Conservation (phyloP, 1,140 invertebrate genomes). For the Drosophila nigromelanica region DNA sequence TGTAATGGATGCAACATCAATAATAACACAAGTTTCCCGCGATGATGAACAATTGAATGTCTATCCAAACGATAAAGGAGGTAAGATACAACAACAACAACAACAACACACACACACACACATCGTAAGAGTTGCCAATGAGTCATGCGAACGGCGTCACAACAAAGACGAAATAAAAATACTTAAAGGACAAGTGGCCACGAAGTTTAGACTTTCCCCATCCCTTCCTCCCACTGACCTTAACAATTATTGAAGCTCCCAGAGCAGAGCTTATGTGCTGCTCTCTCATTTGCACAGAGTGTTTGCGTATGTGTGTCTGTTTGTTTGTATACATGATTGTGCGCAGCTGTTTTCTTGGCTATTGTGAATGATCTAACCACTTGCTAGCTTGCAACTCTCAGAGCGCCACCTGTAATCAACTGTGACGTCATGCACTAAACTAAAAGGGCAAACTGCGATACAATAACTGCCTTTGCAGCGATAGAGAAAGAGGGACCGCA, state of each 20-base stretch:
- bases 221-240: constrained; percentile 22
- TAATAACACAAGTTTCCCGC: constrained; percentile 98
- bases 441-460: constrained; percentile 29
- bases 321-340: constrained; percentile 8
- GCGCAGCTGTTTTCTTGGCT: constrained; percentile 48
- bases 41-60: constrained; percentile 97
- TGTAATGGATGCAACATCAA: constrained; percentile 99
- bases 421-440: constrained; percentile 61
- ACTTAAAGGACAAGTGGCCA: constrained; percentile 53
- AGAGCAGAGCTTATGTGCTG: constrained; percentile 6
- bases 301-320: constrained; percentile 1
- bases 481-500: constrained; percentile 43
- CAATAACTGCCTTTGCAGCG: constrained; percentile 52
- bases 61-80: constrained; percentile 96
- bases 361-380: constrained; percentile 74
- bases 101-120: background rate
- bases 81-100: constrained; percentile 57
- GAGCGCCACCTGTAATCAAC: constrained; percentile 71
- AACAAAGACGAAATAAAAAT: constrained; percentile 75
- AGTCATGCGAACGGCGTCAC: constrained; percentile 71
- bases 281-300: constrained; percentile 6
- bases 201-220: constrained; percentile 23
- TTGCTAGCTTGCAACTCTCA: constrained; percentile 61
- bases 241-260: constrained; percentile 32
- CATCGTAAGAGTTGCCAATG: constrained; percentile 37